Conservation (phyloP, 2,113 vertebrate genomes). For the rabbit (Oryctolagus cuniculus) region DNA sequence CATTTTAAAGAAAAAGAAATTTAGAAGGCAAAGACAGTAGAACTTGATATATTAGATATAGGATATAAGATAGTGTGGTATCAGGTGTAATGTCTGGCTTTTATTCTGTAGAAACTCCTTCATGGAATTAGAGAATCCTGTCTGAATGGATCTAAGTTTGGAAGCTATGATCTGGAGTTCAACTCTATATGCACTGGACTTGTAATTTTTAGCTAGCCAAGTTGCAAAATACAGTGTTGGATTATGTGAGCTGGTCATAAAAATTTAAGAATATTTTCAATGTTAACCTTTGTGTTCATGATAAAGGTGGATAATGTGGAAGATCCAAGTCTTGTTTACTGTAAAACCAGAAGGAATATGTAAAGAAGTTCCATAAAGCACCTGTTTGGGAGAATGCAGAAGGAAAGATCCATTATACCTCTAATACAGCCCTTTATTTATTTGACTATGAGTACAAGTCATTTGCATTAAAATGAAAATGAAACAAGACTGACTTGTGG, state of each 20-base stretch:
- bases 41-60: not conserved
- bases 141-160: not conserved
- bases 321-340: not conserved
- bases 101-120: not conserved
- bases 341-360: accelerated
- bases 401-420: not conserved
- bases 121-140: not conserved
- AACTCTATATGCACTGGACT: not conserved
- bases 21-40: not conserved
- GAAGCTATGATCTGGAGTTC: not conserved
- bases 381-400: accelerated
- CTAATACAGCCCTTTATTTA: not conserved
- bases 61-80: not conserved
- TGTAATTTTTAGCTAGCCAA: not conserved
- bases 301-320: not conserved
- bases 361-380: not conserved
- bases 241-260: not conserved
- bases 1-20: not conserved
- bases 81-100: not conserved
- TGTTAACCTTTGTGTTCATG: not conserved
- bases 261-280: not conserved
- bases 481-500: not conserved
- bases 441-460: not conserved
- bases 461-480: not conserved
- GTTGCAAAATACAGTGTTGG: not conserved